phyloP scores from a whole-genome alignment of 2,113 vertebrate genomes.

The human region DNA sequence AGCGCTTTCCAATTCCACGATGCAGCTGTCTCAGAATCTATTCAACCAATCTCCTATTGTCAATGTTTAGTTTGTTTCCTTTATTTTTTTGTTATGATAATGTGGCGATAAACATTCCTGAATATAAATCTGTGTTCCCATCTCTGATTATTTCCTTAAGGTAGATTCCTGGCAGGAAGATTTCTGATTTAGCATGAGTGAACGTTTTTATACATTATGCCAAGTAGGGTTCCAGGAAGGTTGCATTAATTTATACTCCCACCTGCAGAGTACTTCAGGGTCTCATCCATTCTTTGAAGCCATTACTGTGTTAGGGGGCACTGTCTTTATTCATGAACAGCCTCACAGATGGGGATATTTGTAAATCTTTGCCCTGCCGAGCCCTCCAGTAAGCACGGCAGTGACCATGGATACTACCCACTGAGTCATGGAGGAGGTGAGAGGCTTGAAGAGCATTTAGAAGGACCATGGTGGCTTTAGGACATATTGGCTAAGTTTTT shows the following conservation, averaged over 20 bases:
- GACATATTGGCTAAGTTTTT: background rate
- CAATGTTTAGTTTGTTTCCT: conserved; percentile 1
- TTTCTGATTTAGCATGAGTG: conserved; percentile 55
- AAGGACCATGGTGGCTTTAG: background rate
- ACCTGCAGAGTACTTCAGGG: conserved; percentile 28
- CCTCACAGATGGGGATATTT: background rate
- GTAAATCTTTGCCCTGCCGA: background rate
- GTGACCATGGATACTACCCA: background rate
- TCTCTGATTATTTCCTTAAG: conserved; percentile 74
- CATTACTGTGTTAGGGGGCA: background rate
- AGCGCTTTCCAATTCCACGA: conserved; percentile 1
- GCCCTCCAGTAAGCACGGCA: background rate
- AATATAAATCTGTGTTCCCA: conserved; percentile 33
- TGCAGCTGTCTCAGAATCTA: conserved; percentile 42
- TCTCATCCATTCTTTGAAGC: background rate
- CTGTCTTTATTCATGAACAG: background rate
- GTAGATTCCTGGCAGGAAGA: conserved; percentile 28
- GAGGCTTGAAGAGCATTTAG: background rate
- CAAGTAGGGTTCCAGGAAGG: conserved; percentile 63
- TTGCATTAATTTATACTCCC: conserved; percentile 47
- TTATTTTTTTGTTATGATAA: background rate
- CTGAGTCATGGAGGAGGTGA: background rate
- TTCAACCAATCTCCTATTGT: background rate
- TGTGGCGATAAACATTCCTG: conserved; percentile 54
- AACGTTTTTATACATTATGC: conserved; percentile 66